phyloP scores from a whole-genome alignment of 2,113 vertebrate genomes.

The Peucedramus taeniatus region DNA sequence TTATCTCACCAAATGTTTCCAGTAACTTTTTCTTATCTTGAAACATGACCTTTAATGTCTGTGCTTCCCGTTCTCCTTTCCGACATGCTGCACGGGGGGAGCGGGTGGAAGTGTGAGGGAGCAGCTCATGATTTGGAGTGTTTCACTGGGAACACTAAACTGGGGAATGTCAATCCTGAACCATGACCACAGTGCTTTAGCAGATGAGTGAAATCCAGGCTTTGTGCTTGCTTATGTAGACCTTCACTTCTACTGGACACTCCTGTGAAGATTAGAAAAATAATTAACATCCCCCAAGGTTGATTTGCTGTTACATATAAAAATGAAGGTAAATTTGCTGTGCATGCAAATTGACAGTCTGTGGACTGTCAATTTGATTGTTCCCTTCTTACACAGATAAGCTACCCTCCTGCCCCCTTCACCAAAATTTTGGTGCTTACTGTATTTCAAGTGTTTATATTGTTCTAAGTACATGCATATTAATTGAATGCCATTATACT shows the following conservation, averaged over 20 bases:
- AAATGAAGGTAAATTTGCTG: background rate
- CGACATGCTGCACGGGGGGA: fast-evolving
- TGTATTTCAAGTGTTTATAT: background rate
- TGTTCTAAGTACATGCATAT: background rate
- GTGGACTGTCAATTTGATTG: background rate
- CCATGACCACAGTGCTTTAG: background rate
- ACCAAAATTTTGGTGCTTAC: background rate
- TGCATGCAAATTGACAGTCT: fast-evolving
- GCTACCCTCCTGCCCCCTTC: fast-evolving
- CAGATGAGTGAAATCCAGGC: background rate
- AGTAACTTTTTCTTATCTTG: background rate
- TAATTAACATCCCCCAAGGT: fast-evolving
- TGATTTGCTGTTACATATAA: background rate
- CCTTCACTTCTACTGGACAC: background rate
- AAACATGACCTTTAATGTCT: background rate
- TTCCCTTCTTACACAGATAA: background rate
- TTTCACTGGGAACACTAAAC: background rate
- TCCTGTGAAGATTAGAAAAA: background rate
- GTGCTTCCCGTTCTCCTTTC: background rate
- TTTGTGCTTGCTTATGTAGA: background rate
- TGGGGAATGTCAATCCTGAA: background rate
- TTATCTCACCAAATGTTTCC: background rate
- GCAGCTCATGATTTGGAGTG: background rate
- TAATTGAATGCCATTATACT: background rate
- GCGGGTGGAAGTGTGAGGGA: no score